Conservation (phyloP, 2,888 invertebrate genomes). For the Aplocera efformata region DNA sequence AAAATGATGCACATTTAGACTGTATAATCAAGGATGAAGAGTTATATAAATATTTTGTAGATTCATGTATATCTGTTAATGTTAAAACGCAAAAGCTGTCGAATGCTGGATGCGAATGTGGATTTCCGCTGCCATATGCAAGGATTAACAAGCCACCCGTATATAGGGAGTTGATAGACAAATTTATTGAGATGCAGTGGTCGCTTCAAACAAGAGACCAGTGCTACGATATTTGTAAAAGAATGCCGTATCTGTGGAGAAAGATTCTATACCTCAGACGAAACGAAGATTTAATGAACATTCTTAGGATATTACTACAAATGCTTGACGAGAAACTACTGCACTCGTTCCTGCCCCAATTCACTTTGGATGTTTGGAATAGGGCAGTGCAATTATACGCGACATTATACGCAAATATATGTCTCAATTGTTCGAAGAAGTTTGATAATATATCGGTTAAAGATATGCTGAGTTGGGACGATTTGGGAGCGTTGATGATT, state of each 20-base stretch:
- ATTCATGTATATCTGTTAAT: conserved; percentile 81
- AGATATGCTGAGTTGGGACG: conserved; percentile 81
- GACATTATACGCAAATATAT: conserved; percentile 78
- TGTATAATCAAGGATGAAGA: conserved; percentile 59
- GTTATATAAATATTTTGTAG: conserved; percentile 75
- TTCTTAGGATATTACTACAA: conserved; percentile 80
- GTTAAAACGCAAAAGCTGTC: conserved; percentile 56
- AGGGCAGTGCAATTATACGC: conserved; percentile 76
- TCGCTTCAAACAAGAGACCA: conserved; percentile 59
- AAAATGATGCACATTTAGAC: conserved; percentile 49
- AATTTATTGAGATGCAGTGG: conserved; percentile 77
- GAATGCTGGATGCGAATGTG: conserved; percentile 80
- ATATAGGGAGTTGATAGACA: conserved; percentile 78
- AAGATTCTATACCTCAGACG: conserved; percentile 75
- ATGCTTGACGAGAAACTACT: conserved; percentile 80
- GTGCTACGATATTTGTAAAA: conserved; percentile 76
- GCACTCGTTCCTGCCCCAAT: conserved; percentile 73
- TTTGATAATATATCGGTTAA: conserved; percentile 66
- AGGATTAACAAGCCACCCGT: conserved; percentile 62
- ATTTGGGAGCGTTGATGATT: conserved; percentile 79
- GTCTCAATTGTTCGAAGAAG: conserved; percentile 81
- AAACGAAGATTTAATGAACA: conserved; percentile 71
- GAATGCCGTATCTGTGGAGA: conserved; percentile 83
- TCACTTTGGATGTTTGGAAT: conserved; percentile 82
- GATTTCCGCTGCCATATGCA: conserved; percentile 78